Evolutionary conservation across 1,140 invertebrate species (phyloP).

Genomic region (Halyomorpha halys): DNA sequence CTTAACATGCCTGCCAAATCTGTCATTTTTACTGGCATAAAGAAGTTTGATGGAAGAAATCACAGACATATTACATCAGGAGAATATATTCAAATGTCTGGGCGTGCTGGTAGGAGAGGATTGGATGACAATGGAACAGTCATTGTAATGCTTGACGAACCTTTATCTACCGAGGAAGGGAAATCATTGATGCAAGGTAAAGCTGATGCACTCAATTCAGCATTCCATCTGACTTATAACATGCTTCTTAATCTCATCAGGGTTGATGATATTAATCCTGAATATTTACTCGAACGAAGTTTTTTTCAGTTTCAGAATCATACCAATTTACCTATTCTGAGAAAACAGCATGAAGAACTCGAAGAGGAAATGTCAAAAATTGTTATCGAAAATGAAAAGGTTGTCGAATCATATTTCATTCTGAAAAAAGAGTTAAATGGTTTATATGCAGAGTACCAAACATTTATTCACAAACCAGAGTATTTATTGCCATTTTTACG

Average conservation of each 20-base stretch:
- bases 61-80: conserved; percentile 89
- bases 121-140: conserved; percentile 97
- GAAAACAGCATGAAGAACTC: conserved; percentile 40
- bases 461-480: conserved; percentile 72
- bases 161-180: conserved; percentile 62
- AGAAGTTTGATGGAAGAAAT: conserved; percentile 98
- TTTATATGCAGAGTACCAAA: conserved; percentile 60
- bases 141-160: conserved; percentile 97
- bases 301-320: conserved; percentile 99
- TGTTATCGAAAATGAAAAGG: conserved; percentile 59
- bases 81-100: conserved; percentile 99
- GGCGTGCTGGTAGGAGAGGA: conserved; percentile 91
- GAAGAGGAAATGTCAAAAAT: conserved; percentile 47
- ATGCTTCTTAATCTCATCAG: conserved; percentile 95
- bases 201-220: conserved; percentile 94
- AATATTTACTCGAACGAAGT: conserved; percentile 96
- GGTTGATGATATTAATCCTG: conserved; percentile 99
- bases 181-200: conserved; percentile 83
- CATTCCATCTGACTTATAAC: conserved; percentile 98
- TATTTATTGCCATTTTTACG: conserved; percentile 90
- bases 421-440: conserved; percentile 68
- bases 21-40: conserved; percentile 86
- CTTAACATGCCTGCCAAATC: conserved; percentile 99
- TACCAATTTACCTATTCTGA: conserved; percentile 78
- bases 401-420: conserved; percentile 42